Evolutionary conservation across 2,888 invertebrate species (phyloP).

Genomic region (Thalpophila matura): DNA sequence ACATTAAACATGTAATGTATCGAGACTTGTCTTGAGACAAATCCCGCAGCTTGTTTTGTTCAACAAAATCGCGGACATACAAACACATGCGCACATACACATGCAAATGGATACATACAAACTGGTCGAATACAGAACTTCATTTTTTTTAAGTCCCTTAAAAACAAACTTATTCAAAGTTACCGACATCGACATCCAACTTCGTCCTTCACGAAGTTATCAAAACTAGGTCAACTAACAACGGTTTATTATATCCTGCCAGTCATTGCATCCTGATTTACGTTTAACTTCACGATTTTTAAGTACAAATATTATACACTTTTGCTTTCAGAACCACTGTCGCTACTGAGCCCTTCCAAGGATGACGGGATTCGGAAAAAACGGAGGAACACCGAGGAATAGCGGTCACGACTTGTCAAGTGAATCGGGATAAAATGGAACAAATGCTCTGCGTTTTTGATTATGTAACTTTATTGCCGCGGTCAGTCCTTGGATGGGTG

Average conservation of each 20-base stretch:
- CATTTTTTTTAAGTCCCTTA: too few relatives aligned
- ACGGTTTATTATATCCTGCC: slow-evolving; percentile 12
- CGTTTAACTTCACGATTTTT: slow-evolving; percentile 30
- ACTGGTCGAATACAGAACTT: too few relatives aligned
- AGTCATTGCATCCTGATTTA: slow-evolving; percentile 41
- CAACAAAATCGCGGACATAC: too few relatives aligned
- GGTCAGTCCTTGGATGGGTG: too few relatives aligned
- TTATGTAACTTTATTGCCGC: too few relatives aligned
- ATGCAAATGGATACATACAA: too few relatives aligned
- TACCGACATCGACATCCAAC: too few relatives aligned
- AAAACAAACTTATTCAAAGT: too few relatives aligned
- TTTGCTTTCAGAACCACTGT: slow-evolving; percentile 42
- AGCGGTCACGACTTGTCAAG: slow-evolving; percentile 33
- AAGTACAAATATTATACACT: slow-evolving; percentile 47
- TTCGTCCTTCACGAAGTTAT: background rate
- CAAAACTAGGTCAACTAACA: slow-evolving; percentile 5
- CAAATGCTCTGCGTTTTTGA: background rate
- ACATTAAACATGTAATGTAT: too few relatives aligned
- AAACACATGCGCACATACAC: too few relatives aligned
- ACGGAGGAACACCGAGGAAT: slow-evolving; percentile 2
- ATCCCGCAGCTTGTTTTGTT: too few relatives aligned
- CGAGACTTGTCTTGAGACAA: too few relatives aligned
- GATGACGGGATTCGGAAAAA: slow-evolving; percentile 42
- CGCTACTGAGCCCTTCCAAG: slow-evolving; percentile 22
- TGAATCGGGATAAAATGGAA: slow-evolving; percentile 4